Evolutionary conservation across 2,888 invertebrate species (phyloP), one percentile per base, ranked within the genome.

Genomic region (Dendrolimus pini): DNA sequence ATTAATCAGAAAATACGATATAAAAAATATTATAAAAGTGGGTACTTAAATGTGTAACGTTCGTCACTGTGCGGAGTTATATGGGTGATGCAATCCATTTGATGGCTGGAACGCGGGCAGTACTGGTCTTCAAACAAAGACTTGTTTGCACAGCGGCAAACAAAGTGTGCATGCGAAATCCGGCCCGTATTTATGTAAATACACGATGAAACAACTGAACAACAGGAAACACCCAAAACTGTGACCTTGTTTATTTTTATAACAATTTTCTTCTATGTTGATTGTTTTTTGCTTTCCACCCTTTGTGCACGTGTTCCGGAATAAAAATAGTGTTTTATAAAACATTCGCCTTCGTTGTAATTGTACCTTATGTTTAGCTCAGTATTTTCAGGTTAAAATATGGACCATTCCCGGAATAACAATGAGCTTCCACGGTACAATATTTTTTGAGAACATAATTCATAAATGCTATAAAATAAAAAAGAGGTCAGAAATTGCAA

Each of bases 131-230:
- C 65, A 77, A 78, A 81, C 77, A 78, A 72, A 75, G 71, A 71
- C 61, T 67, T 78, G 80, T 83, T 83, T 84, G 78, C 71, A 70
- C 74, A 76, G 68, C 65, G 67, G 65, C 75, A 69, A 78, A 83
- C 83, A 83, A 81, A 84, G 79, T 81, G 78, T 78, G 79, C 80
- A 79, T 78, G 74, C 72, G 72, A 78, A 78, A 72, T 74, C 70
- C 77, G 69, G 70, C 69, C 74, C 71, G 77, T 80, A 80, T 83
- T 80, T 82, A 82, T 82, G 84, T 83, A 86, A 85, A 87, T 80
- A 85, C 72, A 74, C 78, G 73, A 74, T 76, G 75, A 78, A 83
- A 79, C 80, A 80, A 82, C 76, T 77, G 77, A 77, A 73, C 75
- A 77, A 70, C 70, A 74, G 72, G 67, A 79, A 81, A 80, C 67